Conservation (phyloP, 2,113 vertebrate genomes). For the Amia ocellicauda region DNA sequence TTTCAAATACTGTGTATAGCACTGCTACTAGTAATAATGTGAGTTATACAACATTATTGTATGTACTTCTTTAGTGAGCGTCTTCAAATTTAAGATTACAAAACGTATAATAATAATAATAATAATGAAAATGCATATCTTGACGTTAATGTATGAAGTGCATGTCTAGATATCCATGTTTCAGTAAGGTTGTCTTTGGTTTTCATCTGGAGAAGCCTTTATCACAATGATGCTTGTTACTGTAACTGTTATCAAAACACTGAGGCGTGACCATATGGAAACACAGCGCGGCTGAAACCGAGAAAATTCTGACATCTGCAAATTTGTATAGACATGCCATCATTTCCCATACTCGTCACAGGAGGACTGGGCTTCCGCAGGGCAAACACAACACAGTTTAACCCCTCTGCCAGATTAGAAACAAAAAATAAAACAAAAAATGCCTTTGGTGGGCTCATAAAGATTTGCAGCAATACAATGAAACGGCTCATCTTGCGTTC, state of each 20-base stretch:
- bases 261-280: constrained; percentile 22
- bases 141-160: no score
- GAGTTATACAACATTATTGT: no score
- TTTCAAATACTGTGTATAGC: no score
- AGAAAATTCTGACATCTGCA: constrained; percentile 20
- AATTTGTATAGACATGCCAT: constrained; percentile 29
- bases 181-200: no score
- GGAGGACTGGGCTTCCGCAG: constrained; percentile 14
- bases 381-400: constrained; percentile 32
- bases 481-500: constrained; percentile 13
- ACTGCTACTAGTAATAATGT: no score
- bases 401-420: constrained; percentile 30
- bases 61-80: no score
- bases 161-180: no score
- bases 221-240: constrained; percentile 24
- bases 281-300: constrained; percentile 19
- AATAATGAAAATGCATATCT: no score
- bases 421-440: no score
- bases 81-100: no score
- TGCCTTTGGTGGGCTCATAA: constrained; percentile 36
- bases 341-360: constrained; percentile 24
- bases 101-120: no score
- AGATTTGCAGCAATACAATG: constrained; percentile 36
- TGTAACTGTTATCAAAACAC: constrained; percentile 16
- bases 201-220: no score